Conservation (phyloP, 2,797 vertebrate species). For the Acrossocheilus fasciatus region DNA sequence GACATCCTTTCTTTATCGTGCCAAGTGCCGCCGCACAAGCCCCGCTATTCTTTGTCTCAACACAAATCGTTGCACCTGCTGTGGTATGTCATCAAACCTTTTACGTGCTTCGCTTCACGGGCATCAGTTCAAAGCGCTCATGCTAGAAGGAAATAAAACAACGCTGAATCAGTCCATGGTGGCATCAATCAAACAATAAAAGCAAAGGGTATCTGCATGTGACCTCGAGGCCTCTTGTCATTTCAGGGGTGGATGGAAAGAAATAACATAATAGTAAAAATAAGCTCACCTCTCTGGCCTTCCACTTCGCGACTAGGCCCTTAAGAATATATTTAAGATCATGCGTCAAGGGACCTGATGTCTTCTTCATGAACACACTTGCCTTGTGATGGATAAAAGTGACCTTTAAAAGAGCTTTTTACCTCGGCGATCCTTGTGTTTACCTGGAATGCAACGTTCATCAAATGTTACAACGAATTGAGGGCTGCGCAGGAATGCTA, state of each 20-base stretch:
- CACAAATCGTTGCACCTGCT: constrained; percentile 27
- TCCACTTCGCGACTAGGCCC: constrained; percentile 3
- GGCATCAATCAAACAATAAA: constrained; percentile 48
- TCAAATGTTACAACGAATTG: neutral
- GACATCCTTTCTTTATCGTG: neutral
- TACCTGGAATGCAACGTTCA: constrained; percentile 14
- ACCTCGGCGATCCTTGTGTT: constrained; percentile 25
- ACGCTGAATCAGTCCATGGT: neutral
- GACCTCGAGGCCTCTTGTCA: neutral
- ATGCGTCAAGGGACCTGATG: constrained; percentile 40
- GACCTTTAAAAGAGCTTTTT: constrained; percentile 50
- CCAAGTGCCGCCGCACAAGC: too few species aligned
- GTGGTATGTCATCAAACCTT: constrained; percentile 12
- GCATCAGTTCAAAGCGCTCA: constrained; percentile 21
- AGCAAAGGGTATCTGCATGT: constrained; percentile 12
- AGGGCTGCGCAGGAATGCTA: neutral
- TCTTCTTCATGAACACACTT: constrained; percentile 42
- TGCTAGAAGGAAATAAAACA: constrained; percentile 28
- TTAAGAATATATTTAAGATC: constrained; percentile 41
- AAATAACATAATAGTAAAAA: constrained; percentile 20
- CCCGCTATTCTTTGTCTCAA: constrained; percentile 7
- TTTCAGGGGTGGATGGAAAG: constrained; percentile 12
- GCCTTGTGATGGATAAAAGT: constrained; percentile 40
- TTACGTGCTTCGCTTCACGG: neutral
- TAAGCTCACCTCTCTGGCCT: constrained; percentile 17